phyloP scores from a whole-genome alignment of 2,888 invertebrate species.

The Drosophila lacicola region DNA sequence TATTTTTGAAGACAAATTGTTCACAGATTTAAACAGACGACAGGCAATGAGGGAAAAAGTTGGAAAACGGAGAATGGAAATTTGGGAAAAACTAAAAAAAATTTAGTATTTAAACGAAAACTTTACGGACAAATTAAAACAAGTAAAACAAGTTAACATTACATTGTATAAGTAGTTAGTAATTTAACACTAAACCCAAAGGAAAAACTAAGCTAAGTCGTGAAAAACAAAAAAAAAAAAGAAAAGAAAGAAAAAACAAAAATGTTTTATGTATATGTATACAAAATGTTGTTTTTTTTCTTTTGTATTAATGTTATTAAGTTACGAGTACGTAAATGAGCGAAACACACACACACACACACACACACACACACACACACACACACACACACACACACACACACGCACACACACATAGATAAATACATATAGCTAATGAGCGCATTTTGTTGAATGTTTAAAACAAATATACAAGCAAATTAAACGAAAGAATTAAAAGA shows the following conservation, averaged over 20 bases:
- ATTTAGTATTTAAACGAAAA: slow-evolving; percentile 63
- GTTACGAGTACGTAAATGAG: slow-evolving; percentile 54
- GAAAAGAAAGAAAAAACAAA: slow-evolving; percentile 12
- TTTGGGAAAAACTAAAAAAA: slow-evolving; percentile 19
- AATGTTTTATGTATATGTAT: slow-evolving; percentile 68
- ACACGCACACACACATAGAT: slow-evolving; percentile 14
- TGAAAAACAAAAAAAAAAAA: slow-evolving; percentile 20
- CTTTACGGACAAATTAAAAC: slow-evolving; percentile 83
- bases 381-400: slow-evolving; percentile 24
- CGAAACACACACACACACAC: slow-evolving; percentile 20
- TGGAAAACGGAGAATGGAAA: slow-evolving; percentile 8
- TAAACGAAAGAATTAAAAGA: slow-evolving; percentile 34
- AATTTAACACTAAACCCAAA: slow-evolving; percentile 78
- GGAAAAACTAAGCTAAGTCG: slow-evolving; percentile 45
- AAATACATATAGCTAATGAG: slow-evolving; percentile 41
- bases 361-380: slow-evolving; percentile 13
- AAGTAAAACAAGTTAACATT: slow-evolving; percentile 85
- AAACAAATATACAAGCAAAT: slow-evolving; percentile 59
- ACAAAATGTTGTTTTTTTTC: slow-evolving; percentile 67
- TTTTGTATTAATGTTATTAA: slow-evolving; percentile 68
- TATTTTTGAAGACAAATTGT: slow-evolving; percentile 82
- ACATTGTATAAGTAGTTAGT: slow-evolving; percentile 85
- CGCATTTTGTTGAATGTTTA: slow-evolving; percentile 67
- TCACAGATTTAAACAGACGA: slow-evolving; percentile 55
- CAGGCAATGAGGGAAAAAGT: slow-evolving; percentile 16